Conservation (phyloP, 1,140 invertebrate species). For the Caenorhabditis brenneri region DNA sequence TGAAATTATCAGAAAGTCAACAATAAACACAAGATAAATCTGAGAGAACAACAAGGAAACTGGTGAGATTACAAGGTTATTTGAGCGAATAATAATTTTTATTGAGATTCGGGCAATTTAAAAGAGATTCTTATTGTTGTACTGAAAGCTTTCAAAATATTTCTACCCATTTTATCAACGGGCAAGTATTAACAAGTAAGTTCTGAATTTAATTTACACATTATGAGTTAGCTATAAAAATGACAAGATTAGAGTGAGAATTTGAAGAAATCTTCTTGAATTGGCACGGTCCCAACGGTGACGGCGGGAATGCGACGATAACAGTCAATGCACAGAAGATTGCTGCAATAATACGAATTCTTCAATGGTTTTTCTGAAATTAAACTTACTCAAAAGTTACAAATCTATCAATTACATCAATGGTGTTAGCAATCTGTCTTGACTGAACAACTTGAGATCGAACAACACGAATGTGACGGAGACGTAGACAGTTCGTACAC, state of each 20-base stretch:
- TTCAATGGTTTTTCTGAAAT: too few species aligned
- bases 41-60: too few species aligned
- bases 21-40: not conserved
- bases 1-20: too few species aligned
- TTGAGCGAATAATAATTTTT: too few species aligned
- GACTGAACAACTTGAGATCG: not conserved
- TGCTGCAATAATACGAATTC: not conserved
- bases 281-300: not conserved
- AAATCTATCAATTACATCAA: not conserved
- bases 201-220: not conserved
- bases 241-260: not conserved
- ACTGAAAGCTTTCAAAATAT: too few species aligned
- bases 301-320: not conserved
- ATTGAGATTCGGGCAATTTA: too few species aligned
- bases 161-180: too few species aligned
- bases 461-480: conserved; percentile 19
- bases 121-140: too few species aligned
- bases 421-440: not conserved
- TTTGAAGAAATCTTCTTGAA: not conserved
- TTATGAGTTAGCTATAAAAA: not conserved
- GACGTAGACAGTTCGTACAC: not conserved
- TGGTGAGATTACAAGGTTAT: too few species aligned
- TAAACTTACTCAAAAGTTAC: conserved; percentile 6
- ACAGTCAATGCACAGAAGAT: conserved; percentile 14
- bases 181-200: not conserved